These are phyloP conservation scores for Synanthedon formicaeformis DNA, from an alignment of 2,888 invertebrate species.

Conservation along the genomic window DNA sequence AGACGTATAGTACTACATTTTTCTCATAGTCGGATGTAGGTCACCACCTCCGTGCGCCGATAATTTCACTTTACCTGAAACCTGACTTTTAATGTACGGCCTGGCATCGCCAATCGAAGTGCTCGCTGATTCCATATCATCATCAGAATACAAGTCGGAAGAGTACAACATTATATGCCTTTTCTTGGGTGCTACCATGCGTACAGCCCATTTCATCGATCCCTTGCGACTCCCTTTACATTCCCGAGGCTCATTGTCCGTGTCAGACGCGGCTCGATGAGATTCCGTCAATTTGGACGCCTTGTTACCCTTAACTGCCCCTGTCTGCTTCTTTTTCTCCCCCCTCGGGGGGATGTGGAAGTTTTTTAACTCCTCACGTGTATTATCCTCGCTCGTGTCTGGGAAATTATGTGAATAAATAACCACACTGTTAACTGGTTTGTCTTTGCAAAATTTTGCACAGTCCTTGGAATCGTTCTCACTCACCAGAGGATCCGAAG, in stretches of 20 bases:
- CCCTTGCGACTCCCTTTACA: slow-evolving; percentile 38
- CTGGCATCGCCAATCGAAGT: slow-evolving; percentile 45
- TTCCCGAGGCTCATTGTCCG: slow-evolving; percentile 50
- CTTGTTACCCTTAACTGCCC: slow-evolving; percentile 33
- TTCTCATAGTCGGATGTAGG: slow-evolving; percentile 52
- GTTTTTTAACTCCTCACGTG: slow-evolving; percentile 66
- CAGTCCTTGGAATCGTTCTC: slow-evolving; percentile 27
- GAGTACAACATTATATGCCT: slow-evolving; percentile 48
- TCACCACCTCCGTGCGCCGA: slow-evolving; percentile 61
- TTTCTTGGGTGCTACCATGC: slow-evolving; percentile 50
- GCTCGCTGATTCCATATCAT: slow-evolving; percentile 35
- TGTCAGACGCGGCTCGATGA: slow-evolving; percentile 54
- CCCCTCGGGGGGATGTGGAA: slow-evolving; percentile 67
- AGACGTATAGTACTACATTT: slow-evolving; percentile 25
- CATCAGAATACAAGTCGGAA: slow-evolving; percentile 56
- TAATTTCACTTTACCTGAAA: slow-evolving; percentile 39
- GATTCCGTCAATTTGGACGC: slow-evolving; percentile 35
- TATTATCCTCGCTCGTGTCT: slow-evolving; percentile 45
- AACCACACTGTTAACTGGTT: slow-evolving; percentile 52
- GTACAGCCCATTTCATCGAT: slow-evolving; percentile 47
- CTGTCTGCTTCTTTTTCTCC: slow-evolving; percentile 59
- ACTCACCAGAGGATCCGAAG: slow-evolving; percentile 13
- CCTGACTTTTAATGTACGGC: slow-evolving; percentile 39
- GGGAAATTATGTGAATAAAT: slow-evolving; percentile 64
- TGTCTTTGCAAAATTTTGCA: slow-evolving; percentile 56